A percentile compares a stretch with the other conserved stretches of the same genome.
phyloP scores from a whole-genome alignment of 2,113 vertebrate species.

The Ifrita kowaldi region DNA sequence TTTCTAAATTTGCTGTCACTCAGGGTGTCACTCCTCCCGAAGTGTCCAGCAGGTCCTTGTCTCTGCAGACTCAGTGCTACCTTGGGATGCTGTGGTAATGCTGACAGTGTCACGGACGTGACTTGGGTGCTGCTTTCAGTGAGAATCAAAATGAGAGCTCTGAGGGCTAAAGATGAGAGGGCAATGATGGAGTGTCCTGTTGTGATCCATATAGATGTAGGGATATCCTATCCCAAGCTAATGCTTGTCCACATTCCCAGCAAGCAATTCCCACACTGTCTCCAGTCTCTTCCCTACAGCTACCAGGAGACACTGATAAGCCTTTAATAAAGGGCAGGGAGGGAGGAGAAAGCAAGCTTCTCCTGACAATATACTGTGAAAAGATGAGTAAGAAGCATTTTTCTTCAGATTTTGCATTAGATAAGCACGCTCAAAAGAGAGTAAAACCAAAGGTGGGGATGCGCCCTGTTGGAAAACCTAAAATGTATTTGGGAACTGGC shows the following conservation, averaged over 20 bases:
- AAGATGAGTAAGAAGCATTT: background rate
- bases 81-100: background rate
- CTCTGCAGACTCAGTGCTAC: background rate
- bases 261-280: background rate
- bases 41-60: background rate
- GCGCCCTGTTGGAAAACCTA: background rate
- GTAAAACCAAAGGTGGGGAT: background rate
- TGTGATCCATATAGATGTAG: accelerated
- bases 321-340: background rate
- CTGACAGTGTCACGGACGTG: background rate
- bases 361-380: background rate
- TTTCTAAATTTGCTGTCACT: background rate
- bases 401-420: background rate
- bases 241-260: background rate
- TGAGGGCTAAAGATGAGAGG: background rate
- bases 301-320: background rate
- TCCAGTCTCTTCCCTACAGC: background rate
- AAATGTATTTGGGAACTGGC: background rate
- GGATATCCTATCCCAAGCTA: background rate
- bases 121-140: background rate
- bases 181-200: background rate
- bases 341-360: background rate
- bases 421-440: background rate
- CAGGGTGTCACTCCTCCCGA: background rate
- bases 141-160: background rate